A percentile compares a stretch with the other conserved stretches of the same genome.
Evolutionary conservation across 1,140 invertebrate species (phyloP).

Genomic region (Drosophila hydei): DNA sequence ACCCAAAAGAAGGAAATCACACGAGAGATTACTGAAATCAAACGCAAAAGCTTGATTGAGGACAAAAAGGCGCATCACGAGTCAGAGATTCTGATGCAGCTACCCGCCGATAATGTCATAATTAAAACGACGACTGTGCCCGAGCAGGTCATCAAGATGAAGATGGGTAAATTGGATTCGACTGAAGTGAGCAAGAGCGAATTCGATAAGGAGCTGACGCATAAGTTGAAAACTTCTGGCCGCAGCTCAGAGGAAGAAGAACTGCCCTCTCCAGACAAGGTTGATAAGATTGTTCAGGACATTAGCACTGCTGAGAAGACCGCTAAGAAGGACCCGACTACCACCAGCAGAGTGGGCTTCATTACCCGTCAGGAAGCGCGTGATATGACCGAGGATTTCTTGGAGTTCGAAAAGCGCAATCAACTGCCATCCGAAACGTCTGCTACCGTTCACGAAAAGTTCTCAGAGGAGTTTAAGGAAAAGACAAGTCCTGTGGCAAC

Average conservation of each 20-base stretch:
- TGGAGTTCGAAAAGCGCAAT: slow-evolving; percentile 73
- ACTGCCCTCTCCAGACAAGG: slow-evolving; percentile 38
- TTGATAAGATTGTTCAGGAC: slow-evolving; percentile 76
- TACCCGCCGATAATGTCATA: slow-evolving; percentile 81
- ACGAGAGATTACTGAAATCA: slow-evolving; percentile 89
- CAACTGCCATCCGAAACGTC: slow-evolving; percentile 62
- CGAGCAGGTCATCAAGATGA: slow-evolving; percentile 83
- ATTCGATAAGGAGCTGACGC: slow-evolving; percentile 82
- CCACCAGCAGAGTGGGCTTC: slow-evolving; percentile 51
- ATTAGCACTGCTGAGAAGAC: slow-evolving; percentile 72
- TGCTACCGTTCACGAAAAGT: slow-evolving; percentile 69
- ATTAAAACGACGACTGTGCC: slow-evolving; percentile 79
- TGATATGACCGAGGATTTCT: slow-evolving; percentile 76
- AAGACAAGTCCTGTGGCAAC: slow-evolving; percentile 62
- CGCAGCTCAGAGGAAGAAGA: slow-evolving; percentile 81
- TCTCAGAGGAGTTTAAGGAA: slow-evolving; percentile 75
- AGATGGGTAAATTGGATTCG: slow-evolving; percentile 80
- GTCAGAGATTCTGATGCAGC: slow-evolving; percentile 84
- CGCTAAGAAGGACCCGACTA: slow-evolving; percentile 53
- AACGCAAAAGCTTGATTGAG: slow-evolving; percentile 87
- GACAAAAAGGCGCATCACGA: slow-evolving; percentile 86
- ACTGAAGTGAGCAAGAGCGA: slow-evolving; percentile 78
- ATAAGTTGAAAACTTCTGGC: slow-evolving; percentile 78
- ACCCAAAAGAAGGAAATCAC: slow-evolving; percentile 88
- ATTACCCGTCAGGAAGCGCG: slow-evolving; percentile 73